These are phyloP conservation scores for Platycheirus albimanus DNA, from an alignment of 2,888 invertebrate genomes.

Conservation along the genomic window DNA sequence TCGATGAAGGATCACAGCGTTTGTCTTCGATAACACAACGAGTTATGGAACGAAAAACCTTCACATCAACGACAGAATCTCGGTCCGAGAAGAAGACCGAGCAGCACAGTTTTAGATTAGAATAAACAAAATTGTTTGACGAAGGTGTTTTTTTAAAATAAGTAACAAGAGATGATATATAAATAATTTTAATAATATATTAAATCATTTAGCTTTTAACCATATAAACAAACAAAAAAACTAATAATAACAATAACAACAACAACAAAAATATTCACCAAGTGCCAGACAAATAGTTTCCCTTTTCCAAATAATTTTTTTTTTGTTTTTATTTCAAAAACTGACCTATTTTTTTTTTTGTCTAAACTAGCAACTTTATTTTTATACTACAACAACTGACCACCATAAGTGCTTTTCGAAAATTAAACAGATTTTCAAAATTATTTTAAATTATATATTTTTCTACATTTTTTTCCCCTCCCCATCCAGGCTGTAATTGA, in stretches of 20 bases:
- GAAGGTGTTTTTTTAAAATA: constrained; percentile 49
- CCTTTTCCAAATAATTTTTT: constrained; percentile 5
- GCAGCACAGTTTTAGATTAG: constrained; percentile 82
- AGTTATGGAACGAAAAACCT: constrained; percentile 82
- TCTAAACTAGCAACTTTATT: neutral
- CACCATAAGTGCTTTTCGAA: constrained; percentile 55
- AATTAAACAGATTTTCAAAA: constrained; percentile 47
- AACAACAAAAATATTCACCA: constrained; percentile 62
- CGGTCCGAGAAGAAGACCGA: constrained; percentile 82
- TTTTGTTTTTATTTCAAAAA: neutral
- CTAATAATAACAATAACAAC: constrained; percentile 15
- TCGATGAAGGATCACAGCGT: constrained; percentile 81
- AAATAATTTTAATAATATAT: constrained; percentile 56
- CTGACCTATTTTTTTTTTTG: no score
- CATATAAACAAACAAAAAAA: constrained; percentile 42
- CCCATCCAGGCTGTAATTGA: constrained; percentile 59
- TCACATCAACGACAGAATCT: constrained; percentile 82
- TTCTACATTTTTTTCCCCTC: constrained; percentile 21
- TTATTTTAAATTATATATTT: constrained; percentile 20
- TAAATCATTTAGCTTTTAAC: constrained; percentile 65
- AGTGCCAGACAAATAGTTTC: constrained; percentile 70
- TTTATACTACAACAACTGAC: constrained; percentile 11
- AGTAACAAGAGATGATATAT: constrained; percentile 41
- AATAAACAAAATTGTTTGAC: constrained; percentile 75
- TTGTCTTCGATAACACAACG: constrained; percentile 82